These are phyloP conservation scores for Pseudolaguvia tuberculata DNA, from an alignment of 2,113 vertebrate species.

Conservation along the genomic window DNA sequence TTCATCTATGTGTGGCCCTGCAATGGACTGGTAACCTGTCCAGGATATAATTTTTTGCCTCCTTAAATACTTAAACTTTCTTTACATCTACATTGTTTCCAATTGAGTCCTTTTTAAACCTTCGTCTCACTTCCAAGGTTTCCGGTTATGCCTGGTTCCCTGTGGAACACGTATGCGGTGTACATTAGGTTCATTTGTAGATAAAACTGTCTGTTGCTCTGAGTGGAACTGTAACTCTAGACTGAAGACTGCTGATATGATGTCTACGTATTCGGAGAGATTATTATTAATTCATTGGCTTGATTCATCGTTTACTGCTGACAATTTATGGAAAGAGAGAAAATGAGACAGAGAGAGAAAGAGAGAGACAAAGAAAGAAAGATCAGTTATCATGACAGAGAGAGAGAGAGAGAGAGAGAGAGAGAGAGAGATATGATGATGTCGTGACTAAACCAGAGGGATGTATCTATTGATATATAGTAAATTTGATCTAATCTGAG, in stretches of 20 bases:
- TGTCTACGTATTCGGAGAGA: conserved; percentile 16
- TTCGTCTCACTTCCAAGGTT: too few species aligned
- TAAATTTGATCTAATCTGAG: too few species aligned
- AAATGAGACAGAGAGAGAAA: not conserved
- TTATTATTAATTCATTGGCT: conserved; percentile 42
- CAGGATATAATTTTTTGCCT: too few species aligned
- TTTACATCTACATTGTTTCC: too few species aligned
- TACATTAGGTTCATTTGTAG: not conserved
- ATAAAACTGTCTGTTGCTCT: conserved; percentile 6
- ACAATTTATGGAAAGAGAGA: conserved; percentile 20
- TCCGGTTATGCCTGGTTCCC: not conserved
- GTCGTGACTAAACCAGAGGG: not conserved
- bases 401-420: conserved; percentile 1
- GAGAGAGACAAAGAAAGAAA: not conserved
- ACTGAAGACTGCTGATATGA: conserved; percentile 44
- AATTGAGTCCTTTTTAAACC: too few species aligned
- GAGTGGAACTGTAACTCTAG: conserved; percentile 14
- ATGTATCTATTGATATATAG: not conserved
- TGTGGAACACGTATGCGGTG: not conserved
- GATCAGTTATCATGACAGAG: conserved; percentile 29
- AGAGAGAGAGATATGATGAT: not conserved
- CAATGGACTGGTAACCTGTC: too few species aligned
- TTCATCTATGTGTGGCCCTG: too few species aligned
- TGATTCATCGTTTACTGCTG: not conserved
- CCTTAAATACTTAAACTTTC: too few species aligned